Percentiles rank a stretch among this genome's conserved stretches.
Conservation (phyloP, 2,797 vertebrate genomes). For the Cossypha caffra region DNA sequence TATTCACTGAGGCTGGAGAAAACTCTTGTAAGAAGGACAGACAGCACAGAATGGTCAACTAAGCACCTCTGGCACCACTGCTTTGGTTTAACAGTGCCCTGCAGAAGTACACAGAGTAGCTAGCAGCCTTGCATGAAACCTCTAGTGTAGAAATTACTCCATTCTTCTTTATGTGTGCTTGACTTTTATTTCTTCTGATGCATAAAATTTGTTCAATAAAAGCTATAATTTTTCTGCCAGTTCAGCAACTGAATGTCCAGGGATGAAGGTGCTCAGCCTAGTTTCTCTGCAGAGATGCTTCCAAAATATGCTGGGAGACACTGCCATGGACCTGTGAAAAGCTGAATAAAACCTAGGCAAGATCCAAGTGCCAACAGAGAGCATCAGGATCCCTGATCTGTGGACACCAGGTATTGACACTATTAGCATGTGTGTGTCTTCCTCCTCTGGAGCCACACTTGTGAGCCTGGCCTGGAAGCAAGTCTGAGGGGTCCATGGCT, state of each 20-base stretch:
- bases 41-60: not conserved
- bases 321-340: not conserved
- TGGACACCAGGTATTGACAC: not conserved
- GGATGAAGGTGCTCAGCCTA: not conserved
- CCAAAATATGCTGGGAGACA: not conserved
- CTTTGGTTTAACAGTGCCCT: not conserved
- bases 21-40: not conserved
- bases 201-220: not conserved
- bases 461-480: accelerated
- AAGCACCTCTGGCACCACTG: not conserved
- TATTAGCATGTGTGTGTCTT: accelerated
- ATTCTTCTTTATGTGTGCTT: not conserved
- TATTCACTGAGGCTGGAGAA: not conserved
- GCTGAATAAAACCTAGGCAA: not conserved
- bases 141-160: not conserved
- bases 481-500: not conserved
- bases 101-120: not conserved
- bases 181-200: slow-evolving; percentile 6
- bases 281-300: not conserved
- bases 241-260: not conserved
- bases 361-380: not conserved
- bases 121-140: not conserved
- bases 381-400: not conserved
- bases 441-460: not conserved
- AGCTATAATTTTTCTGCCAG: not conserved